phyloP scores from a whole-genome alignment of 2,888 invertebrate species.

The Zygaena filipendulae region DNA sequence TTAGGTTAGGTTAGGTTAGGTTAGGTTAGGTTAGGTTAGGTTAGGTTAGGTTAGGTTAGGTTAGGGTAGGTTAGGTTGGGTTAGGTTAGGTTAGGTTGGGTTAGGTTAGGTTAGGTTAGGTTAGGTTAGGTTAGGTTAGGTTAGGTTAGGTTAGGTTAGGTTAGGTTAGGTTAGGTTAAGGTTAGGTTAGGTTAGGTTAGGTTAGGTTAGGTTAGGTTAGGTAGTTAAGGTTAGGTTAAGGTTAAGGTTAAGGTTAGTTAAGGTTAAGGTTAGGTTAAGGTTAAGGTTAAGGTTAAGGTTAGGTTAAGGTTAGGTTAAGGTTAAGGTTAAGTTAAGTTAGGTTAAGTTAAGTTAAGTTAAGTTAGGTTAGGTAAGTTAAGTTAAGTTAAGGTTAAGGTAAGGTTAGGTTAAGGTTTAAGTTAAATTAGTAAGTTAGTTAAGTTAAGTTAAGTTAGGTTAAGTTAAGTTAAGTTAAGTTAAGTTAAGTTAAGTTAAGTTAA shows the following conservation, averaged over 20 bases:
- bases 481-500: background rate
- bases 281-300: conserved; percentile 17
- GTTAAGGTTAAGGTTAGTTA: conserved; percentile 14
- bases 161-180: conserved; percentile 1
- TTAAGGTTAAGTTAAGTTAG: conserved; percentile 16
- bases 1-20: conserved; percentile 8
- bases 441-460: conserved; percentile 17
- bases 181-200: conserved; percentile 14
- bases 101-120: conserved; percentile 14
- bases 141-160: conserved; percentile 2
- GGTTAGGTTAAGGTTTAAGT: conserved; percentile 15
- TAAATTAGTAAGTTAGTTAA: conserved; percentile 15
- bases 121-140: conserved; percentile 9
- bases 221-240: conserved; percentile 17
- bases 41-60: conserved; percentile 12
- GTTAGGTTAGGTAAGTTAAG: conserved; percentile 11
- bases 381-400: conserved; percentile 12
- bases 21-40: conserved; percentile 6
- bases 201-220: conserved; percentile 19
- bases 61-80: conserved; percentile 10
- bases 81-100: conserved; percentile 11
- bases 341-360: conserved; percentile 12
- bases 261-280: conserved; percentile 18
- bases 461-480: conserved; percentile 12
- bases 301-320: conserved; percentile 14